Evolutionary conservation across 2,113 vertebrate genomes (phyloP), one percentile per base, ranked within the genome.

Genomic region (Platysteira castanea): DNA sequence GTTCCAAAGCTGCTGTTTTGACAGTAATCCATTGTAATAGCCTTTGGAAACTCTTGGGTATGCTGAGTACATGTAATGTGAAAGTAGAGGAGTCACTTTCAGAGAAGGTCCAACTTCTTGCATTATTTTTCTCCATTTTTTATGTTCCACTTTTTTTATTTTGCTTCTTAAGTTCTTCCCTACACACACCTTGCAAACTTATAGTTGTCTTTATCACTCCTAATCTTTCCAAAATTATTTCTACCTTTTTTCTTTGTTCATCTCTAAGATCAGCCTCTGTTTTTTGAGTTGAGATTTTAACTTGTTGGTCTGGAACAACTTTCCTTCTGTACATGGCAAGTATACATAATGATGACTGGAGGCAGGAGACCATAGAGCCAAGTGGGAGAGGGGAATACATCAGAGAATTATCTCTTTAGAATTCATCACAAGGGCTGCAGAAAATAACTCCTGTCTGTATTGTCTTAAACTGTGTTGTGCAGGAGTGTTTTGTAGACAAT

Each of bases 31-130:
- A 3, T 54, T 56, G 31, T 53, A 65, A 30, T 35, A 69, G 39
- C 39, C 30, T 88, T 85, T 85, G 76, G 46, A 86, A 79, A 24
- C 10, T 27, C 21, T 59, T 69, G n/a, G 18, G 10, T 67, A 30
- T 0, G 0, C 41, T 50, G 27, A 50, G 23, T 41, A 24, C 0
- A 0, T 61, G 20, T 59, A 18, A 13, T 49, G 28, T 65, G 54
- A 93, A 89, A 89, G 49, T 11, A 74, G 0, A 82, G 35, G 35
- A 53, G 31, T 42, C 73, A 44, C 61, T 93, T 85, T 52, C 30
- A 76, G 65, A 70, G 50, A 49, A 74, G 31, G 7, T 83, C 26
- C 22, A 57, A 24, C 21, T 92, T 82, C 8, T 63, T 84, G 12
- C 4, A 0, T 47, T 74, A 21, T 44, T 87, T 87, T 71, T 63